Evolutionary conservation across 2,797 vertebrate species (phyloP).

Genomic region (Arctocebus calabarensis): DNA sequence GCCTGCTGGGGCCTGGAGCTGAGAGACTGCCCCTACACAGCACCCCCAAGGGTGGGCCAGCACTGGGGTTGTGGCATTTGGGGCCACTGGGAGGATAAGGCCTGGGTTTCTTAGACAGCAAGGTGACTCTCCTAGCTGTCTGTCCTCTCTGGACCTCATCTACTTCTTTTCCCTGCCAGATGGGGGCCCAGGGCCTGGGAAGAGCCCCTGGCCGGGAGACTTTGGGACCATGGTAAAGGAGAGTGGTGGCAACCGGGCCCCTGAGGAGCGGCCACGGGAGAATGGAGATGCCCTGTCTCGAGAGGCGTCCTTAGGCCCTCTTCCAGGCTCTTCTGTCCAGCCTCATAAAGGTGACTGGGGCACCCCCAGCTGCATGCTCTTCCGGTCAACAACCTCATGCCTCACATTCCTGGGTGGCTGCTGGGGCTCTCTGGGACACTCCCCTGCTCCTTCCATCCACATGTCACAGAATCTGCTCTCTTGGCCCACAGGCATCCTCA

Average conservation of each 20-base stretch:
- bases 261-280: conserved; percentile 78
- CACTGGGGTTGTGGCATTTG: conserved; percentile 8
- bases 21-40: conserved; percentile 87
- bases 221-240: conserved; percentile 86
- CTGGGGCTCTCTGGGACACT: not conserved
- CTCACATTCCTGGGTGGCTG: not conserved
- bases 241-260: conserved; percentile 74
- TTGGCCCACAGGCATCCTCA: conserved; percentile 92
- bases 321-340: conserved; percentile 88
- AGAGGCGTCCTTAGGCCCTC: conserved; percentile 86
- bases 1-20: conserved; percentile 88
- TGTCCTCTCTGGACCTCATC: conserved; percentile 22
- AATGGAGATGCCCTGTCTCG: conserved; percentile 83
- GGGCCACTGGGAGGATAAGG: not conserved
- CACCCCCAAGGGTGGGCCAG: conserved; percentile 87
- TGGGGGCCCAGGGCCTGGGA: conserved; percentile 80
- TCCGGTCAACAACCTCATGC: accelerated
- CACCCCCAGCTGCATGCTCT: accelerated
- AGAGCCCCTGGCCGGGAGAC: conserved; percentile 87
- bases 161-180: conserved; percentile 80
- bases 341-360: conserved; percentile 92
- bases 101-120: not conserved
- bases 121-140: not conserved
- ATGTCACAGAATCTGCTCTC: not conserved
- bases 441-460: not conserved